Base-by-base conservation (phyloP, 2,888 invertebrate species). In the Dichetophora obliterata region DNA sequence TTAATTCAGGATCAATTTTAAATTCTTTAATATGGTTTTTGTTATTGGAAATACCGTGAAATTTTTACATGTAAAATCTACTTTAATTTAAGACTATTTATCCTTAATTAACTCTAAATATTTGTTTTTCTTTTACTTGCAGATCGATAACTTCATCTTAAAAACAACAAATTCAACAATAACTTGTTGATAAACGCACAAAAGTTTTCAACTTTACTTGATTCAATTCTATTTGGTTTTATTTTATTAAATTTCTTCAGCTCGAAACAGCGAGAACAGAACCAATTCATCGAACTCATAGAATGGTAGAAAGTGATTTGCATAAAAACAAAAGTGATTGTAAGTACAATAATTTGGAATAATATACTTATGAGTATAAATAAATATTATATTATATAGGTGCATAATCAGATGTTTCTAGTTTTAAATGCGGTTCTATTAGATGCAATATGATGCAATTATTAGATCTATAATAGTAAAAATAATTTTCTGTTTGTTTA, bases 241-340 rank as follows among this genome's bases (percentile, higher is more conserved):
- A 54, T 63, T 22, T 24, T 80, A 81, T 83, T 84, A 81, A 81
- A 84, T 85, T 84, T 65, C 78, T 77, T 79, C 78, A 77, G 79
- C 81, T 84, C 83, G 79, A 82, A 76, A 76, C 80, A 81, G 82
- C 86, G 86, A 84, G 85, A 84, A 85, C 82, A 84, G 82, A 82
- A 86, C 54, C 77, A 83, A 86, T 83, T 85, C 87, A 90, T 90
- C 90, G 92, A 91, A 91, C 90, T 91, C 92, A 91, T 95, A 95
- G 95, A 94, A 95, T 95, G 95, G 95, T 95, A 95, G 95, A 95
- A 94, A 92, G 94, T 94, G 95, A 94, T 92, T 92, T 93, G 91
- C 92, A 92, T 90, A 91, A 92, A 90, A 94, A 94, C 92, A 93
- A 93, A 92, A 92, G 92, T 92, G 92, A 93, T 92, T 92, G 94